A percentile compares a stretch with the other conserved stretches of the same genome.
Conservation (phyloP, 2,888 invertebrate genomes). For the Hermodice carunculata region DNA sequence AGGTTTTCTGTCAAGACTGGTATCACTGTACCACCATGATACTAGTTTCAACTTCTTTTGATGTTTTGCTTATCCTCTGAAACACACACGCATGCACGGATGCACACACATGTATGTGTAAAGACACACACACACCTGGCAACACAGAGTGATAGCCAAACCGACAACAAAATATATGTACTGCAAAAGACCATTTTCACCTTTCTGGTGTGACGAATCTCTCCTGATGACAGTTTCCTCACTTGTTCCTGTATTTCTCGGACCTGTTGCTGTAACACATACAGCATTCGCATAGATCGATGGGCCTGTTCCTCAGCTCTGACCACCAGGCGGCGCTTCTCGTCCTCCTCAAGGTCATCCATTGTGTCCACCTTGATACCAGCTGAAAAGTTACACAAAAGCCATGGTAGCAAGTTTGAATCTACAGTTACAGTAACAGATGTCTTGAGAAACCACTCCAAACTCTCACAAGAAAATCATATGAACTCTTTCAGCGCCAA, state of each 20-base stretch:
- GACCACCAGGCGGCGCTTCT: slow-evolving; percentile 44
- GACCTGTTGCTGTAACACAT: slow-evolving; percentile 59
- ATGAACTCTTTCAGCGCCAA: too few relatives aligned
- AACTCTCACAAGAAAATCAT: too few relatives aligned
- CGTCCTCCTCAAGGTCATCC: slow-evolving; percentile 52
- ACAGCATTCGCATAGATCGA: slow-evolving; percentile 54
- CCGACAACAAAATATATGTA: too few relatives aligned
- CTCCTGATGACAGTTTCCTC: slow-evolving; percentile 35
- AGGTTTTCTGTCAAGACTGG: too few relatives aligned
- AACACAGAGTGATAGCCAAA: too few relatives aligned
- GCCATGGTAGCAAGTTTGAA: not conserved
- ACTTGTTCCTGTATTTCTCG: slow-evolving; percentile 54
- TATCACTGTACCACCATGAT: too few relatives aligned
- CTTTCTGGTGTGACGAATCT: slow-evolving; percentile 51
- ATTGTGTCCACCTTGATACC: not conserved
- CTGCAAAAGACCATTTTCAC: too few relatives aligned
- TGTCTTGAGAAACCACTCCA: not conserved
- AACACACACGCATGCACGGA: too few relatives aligned
- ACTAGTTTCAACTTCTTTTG: too few relatives aligned
- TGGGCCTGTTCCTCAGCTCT: slow-evolving; percentile 55
- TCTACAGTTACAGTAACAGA: not conserved
- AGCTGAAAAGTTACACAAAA: not conserved
- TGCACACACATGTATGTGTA: too few relatives aligned
- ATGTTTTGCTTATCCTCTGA: too few relatives aligned
- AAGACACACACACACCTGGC: too few relatives aligned